Percentiles rank a stretch among this genome's conserved stretches.
Conservation (phyloP, 2,797 vertebrate genomes). For the Gymnopithys bicolor region DNA sequence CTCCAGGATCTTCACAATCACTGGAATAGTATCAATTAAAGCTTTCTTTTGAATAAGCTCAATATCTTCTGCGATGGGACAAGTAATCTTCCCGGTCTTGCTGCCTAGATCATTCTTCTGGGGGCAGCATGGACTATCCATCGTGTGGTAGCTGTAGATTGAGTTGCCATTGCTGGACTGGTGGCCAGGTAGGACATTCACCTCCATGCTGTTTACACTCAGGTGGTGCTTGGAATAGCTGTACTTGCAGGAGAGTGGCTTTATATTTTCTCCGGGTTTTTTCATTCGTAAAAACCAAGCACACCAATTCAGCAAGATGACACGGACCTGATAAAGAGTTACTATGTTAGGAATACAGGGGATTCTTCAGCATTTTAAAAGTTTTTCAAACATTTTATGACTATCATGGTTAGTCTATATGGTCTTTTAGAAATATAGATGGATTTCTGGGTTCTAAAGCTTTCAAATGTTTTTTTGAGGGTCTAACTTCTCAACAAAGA, state of each 20-base stretch:
- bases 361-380: neutral
- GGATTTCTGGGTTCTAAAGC: neutral
- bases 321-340: constrained; percentile 80
- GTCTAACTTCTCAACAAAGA: neutral
- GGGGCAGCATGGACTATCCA: constrained; percentile 82
- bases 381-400: neutral
- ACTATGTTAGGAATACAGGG: neutral
- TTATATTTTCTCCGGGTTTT: constrained; percentile 84
- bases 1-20: constrained; percentile 85
- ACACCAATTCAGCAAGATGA: constrained; percentile 90
- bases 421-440: neutral
- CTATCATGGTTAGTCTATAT: neutral
- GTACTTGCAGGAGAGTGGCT: constrained; percentile 68
- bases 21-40: constrained; percentile 79
- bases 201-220: constrained; percentile 83
- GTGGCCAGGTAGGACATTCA: constrained; percentile 79
- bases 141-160: constrained; percentile 81
- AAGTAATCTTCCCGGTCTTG: constrained; percentile 70
- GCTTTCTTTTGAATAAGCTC: constrained; percentile 75
- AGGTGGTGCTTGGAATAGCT: constrained; percentile 73
- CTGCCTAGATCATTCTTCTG: constrained; percentile 77
- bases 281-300: constrained; percentile 95
- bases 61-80: constrained; percentile 73
- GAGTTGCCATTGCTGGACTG: constrained; percentile 84
- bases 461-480: neutral